phyloP scores from a whole-genome alignment of 2,113 vertebrate genomes.

The Coturnix japonica region DNA sequence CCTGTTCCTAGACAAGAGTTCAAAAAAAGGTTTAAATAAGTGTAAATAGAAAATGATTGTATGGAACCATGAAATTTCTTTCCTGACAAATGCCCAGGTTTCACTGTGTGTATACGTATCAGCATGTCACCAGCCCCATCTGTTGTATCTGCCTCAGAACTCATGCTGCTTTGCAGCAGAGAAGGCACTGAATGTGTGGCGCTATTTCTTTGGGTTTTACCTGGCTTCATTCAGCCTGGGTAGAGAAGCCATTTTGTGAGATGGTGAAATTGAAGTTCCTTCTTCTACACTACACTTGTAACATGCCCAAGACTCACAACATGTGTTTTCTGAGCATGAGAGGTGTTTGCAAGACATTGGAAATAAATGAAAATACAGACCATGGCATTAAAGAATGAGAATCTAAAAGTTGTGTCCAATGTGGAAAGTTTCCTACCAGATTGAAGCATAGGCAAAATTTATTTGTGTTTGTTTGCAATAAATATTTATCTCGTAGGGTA shows the following conservation, averaged over 20 bases:
- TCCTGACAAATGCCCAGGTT: not conserved
- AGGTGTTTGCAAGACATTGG: not conserved
- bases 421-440: not conserved
- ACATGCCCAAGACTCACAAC: not conserved
- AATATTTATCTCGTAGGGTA: not conserved
- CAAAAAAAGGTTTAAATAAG: not conserved
- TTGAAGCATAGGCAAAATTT: not conserved
- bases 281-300: not conserved
- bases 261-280: not conserved
- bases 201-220: not conserved
- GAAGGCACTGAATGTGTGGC: not conserved
- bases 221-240: not conserved
- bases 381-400: not conserved
- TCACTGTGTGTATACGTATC: not conserved
- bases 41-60: not conserved
- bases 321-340: not conserved
- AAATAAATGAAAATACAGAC: not conserved
- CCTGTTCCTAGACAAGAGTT: not conserved
- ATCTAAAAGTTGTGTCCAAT: not conserved
- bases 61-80: not conserved
- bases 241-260: not conserved
- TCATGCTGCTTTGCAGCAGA: accelerated
- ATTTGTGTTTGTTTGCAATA: not conserved
- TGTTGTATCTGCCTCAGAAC: not conserved
- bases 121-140: not conserved